These are phyloP conservation scores for Polydesmus complanatus DNA, from an alignment of 2,888 invertebrate genomes.

Conservation along the genomic window DNA sequence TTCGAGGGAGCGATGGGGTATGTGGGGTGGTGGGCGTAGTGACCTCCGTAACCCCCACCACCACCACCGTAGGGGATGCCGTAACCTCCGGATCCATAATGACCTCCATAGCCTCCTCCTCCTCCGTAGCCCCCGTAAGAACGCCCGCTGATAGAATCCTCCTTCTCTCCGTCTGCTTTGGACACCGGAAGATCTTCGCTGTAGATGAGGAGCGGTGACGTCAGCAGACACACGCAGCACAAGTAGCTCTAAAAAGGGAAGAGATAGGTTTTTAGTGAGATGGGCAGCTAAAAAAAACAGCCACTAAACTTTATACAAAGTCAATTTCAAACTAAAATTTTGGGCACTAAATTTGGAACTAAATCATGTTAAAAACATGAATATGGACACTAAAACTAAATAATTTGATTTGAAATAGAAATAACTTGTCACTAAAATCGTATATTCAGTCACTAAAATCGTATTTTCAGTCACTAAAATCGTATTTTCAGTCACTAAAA, in stretches of 20 bases:
- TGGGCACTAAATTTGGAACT: too few relatives aligned
- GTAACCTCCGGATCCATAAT: neutral
- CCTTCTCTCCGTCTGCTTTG: neutral
- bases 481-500: too few relatives aligned
- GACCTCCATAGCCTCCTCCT: neutral
- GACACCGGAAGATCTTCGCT: neutral
- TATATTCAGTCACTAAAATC: too few relatives aligned
- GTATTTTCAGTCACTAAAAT: too few relatives aligned
- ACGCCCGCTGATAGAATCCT: neutral
- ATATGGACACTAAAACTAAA: too few relatives aligned
- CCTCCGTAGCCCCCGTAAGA: neutral
- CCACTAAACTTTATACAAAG: too few relatives aligned
- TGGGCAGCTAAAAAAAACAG: too few relatives aligned
- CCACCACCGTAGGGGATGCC: neutral
- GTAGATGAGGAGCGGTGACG: neutral
- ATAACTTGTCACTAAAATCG: too few relatives aligned
- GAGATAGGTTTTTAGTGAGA: too few relatives aligned
- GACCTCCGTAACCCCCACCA: neutral
- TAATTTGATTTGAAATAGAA: too few relatives aligned
- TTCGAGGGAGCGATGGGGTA: neutral
- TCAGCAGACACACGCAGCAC: neutral
- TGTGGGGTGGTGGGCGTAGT: neutral
- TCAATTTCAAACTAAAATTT: too few relatives aligned
- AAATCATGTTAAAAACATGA: too few relatives aligned
- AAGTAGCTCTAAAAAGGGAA: neutral